Conservation (phyloP, 2,797 vertebrate genomes). For the Enteromius mattozi region DNA sequence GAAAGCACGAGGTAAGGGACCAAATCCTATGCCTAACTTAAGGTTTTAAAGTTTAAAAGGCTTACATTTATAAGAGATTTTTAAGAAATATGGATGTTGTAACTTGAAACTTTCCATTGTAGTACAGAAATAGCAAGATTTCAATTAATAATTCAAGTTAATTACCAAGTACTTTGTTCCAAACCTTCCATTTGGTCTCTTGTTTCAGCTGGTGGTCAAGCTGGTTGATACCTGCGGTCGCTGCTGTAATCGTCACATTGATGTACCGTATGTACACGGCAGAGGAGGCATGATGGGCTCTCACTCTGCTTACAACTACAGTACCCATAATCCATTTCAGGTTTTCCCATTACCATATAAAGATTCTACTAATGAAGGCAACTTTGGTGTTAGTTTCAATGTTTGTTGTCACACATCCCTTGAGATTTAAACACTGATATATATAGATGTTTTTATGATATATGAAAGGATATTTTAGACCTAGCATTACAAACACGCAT, state of each 20-base stretch:
- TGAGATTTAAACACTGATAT: slow-evolving; percentile 25
- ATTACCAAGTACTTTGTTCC: slow-evolving; percentile 43
- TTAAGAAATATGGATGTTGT: not conserved
- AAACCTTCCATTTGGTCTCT: slow-evolving; percentile 31
- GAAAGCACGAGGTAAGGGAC: slow-evolving; percentile 78
- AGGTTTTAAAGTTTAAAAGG: not conserved
- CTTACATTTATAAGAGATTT: not conserved
- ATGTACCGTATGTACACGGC: slow-evolving; percentile 83
- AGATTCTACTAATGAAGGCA: slow-evolving; percentile 56
- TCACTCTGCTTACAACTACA: slow-evolving; percentile 9
- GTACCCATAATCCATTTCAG: slow-evolving; percentile 51
- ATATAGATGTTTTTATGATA: slow-evolving; percentile 14
- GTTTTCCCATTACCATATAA: slow-evolving; percentile 49
- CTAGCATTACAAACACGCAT: slow-evolving; percentile 28
- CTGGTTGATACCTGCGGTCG: slow-evolving; percentile 87
- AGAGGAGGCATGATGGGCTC: slow-evolving; percentile 74
- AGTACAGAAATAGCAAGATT: not conserved
- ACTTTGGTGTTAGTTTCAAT: slow-evolving; percentile 42
- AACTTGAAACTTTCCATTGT: slow-evolving; percentile 9
- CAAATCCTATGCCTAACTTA: not conserved
- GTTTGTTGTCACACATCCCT: slow-evolving; percentile 12
- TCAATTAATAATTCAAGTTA: not conserved
- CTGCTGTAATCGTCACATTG: slow-evolving; percentile 80
- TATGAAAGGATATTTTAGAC: slow-evolving; percentile 19
- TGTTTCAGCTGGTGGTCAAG: slow-evolving; percentile 85